Percentiles rank a stretch among this genome's conserved stretches.
Conservation (phyloP, 92 coral and sea anemone genomes). For the Porites divaricata region DNA sequence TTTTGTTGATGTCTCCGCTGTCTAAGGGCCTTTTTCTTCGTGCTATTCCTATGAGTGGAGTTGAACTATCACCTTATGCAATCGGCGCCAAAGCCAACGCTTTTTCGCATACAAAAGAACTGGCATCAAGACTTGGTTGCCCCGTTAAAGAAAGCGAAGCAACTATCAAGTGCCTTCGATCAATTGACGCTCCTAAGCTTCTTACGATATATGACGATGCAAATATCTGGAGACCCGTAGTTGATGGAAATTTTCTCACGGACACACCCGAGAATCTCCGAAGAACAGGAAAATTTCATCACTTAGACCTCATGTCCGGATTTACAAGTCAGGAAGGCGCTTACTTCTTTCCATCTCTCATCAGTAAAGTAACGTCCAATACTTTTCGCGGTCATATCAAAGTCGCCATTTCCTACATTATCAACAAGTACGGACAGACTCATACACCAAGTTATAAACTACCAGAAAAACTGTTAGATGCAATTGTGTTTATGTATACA, state of each 20-base stretch:
- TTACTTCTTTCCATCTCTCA: conserved; percentile 40
- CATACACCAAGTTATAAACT: neutral
- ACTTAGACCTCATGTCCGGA: conserved; percentile 71
- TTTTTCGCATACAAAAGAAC: conserved; percentile 42
- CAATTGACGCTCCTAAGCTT: conserved; percentile 49
- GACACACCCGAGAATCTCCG: conserved; percentile 78
- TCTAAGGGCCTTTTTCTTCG: conserved; percentile 78
- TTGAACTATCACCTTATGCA: conserved; percentile 81
- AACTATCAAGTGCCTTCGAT: conserved; percentile 69
- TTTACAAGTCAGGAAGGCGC: conserved; percentile 90
- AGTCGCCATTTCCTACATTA: neutral
- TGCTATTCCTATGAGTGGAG: conserved; percentile 84
- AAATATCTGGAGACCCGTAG: conserved; percentile 81
- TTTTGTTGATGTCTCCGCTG: conserved; percentile 69
- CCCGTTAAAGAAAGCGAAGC: conserved; percentile 43
- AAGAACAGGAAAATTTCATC: conserved; percentile 66
- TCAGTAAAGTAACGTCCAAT: conserved; percentile 9
- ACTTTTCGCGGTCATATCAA: conserved; percentile 3
- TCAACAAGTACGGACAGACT: conserved; percentile 28
- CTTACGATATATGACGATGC: neutral
- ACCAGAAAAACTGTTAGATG: conserved; percentile 48
- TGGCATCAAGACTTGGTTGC: conserved; percentile 53
- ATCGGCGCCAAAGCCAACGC: conserved; percentile 53
- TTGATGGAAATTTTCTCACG: conserved; percentile 62
- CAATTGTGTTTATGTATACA: conserved; percentile 62